A percentile compares a stretch with the other conserved stretches of the same genome.
Evolutionary conservation across 2,888 invertebrate genomes (phyloP).

Genomic region (Clanis bilineata): DNA sequence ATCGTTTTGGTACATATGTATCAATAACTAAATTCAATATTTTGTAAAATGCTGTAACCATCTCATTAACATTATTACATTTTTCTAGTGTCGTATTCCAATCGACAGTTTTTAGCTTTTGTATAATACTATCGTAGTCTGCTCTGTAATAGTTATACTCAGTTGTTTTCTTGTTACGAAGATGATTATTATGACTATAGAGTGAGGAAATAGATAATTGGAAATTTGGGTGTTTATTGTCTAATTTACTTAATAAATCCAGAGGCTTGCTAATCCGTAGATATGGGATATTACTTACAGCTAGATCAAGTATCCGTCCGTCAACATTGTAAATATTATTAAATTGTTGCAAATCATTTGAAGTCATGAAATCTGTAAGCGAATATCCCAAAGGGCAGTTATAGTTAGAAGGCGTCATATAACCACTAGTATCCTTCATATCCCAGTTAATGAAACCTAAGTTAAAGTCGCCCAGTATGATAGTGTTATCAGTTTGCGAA

Average conservation of each 20-base stretch:
- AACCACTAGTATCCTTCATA: background rate
- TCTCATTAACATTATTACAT: background rate
- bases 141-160: background rate
- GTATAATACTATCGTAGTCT: background rate
- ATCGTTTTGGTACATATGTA: slow-evolving; percentile 7
- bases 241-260: background rate
- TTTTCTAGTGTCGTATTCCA: background rate
- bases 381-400: slow-evolving; percentile 2
- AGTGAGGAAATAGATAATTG: too few relatives aligned
- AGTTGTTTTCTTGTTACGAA: too few relatives aligned
- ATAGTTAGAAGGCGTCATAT: background rate
- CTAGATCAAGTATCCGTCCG: slow-evolving; percentile 8
- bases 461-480: background rate
- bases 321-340: slow-evolving; percentile 6
- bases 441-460: too few relatives aligned
- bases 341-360: slow-evolving; percentile 10
- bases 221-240: background rate
- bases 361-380: slow-evolving; percentile 5
- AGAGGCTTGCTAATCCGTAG: background rate
- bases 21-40: background rate
- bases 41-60: slow-evolving; percentile 12
- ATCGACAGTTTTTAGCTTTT: background rate
- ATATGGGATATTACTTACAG: background rate
- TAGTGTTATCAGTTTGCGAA: background rate
- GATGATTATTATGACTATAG: too few relatives aligned